Conservation (phyloP, 2,797 vertebrate genomes). For the Muscicapa striata region DNA sequence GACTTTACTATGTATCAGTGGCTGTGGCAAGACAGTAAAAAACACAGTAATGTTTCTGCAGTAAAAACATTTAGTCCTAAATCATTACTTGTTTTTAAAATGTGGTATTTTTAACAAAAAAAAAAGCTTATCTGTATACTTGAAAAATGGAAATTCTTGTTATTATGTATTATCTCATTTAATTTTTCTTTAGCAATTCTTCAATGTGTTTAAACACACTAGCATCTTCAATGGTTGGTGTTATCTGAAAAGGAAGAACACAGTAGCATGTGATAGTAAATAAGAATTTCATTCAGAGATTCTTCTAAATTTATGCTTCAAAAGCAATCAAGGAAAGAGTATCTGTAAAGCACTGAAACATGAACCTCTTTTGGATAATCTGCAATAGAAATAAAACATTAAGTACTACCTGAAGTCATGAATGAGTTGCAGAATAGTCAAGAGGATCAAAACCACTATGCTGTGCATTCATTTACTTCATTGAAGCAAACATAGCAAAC, state of each 20-base stretch:
- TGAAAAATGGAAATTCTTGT: neutral
- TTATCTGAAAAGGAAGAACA: conserved; percentile 79
- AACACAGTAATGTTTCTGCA: neutral
- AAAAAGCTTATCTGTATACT: neutral
- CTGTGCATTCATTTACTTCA: neutral
- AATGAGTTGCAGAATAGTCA: neutral
- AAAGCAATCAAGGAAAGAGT: neutral
- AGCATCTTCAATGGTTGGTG: conserved; percentile 93
- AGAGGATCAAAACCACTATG: neutral
- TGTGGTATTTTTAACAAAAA: neutral
- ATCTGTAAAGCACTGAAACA: neutral
- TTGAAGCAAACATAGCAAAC: neutral
- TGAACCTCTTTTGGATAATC: neutral
- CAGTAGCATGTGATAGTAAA: neutral
- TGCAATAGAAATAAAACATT: neutral
- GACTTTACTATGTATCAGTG: neutral
- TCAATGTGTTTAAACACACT: conserved; percentile 87
- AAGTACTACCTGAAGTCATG: neutral
- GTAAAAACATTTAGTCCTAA: neutral
- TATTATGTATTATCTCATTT: neutral
- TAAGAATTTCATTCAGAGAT: neutral
- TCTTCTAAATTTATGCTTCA: neutral
- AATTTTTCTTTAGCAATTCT: conserved; percentile 74
- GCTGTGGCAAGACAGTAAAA: neutral
- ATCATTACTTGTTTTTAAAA: neutral